Percentiles rank a stretch among this genome's conserved stretches.
Conservation (phyloP, 1,140 invertebrate genomes). For the Dolichoris vasculosae region DNA sequence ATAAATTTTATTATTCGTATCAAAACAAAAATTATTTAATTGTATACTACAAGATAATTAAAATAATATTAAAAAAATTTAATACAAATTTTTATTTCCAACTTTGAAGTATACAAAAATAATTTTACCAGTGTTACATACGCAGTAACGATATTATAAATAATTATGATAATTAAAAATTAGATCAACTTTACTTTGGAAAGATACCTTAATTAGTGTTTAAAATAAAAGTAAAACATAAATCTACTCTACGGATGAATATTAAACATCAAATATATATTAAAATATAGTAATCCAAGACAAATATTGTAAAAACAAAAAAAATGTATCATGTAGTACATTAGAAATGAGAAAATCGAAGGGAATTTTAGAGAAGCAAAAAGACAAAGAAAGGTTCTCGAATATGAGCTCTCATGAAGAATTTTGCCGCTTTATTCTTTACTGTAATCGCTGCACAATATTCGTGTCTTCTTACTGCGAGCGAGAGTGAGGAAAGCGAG, state of each 20-base stretch:
- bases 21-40: neutral
- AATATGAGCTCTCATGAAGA: slow-evolving; percentile 4
- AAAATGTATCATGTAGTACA: neutral
- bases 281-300: too few species aligned
- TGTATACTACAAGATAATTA: neutral
- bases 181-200: too few species aligned
- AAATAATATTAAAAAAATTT: neutral
- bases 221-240: too few species aligned
- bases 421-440: neutral
- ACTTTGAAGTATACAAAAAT: too few species aligned
- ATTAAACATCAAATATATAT: too few species aligned
- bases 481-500: neutral
- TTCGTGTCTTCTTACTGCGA: neutral
- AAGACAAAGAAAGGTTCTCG: slow-evolving; percentile 26
- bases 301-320: neutral
- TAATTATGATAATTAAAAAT: too few species aligned
- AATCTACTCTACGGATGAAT: too few species aligned
- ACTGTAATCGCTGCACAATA: neutral
- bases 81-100: too few species aligned
- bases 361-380: slow-evolving; percentile 5
- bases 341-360: neutral
- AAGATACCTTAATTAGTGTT: too few species aligned
- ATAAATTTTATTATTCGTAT: neutral
- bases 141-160: too few species aligned
- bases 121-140: too few species aligned